Evolutionary conservation across 1,140 invertebrate species (phyloP), one percentile per base, ranked within the genome.

Genomic region (Leptonema lineaticorne): DNA sequence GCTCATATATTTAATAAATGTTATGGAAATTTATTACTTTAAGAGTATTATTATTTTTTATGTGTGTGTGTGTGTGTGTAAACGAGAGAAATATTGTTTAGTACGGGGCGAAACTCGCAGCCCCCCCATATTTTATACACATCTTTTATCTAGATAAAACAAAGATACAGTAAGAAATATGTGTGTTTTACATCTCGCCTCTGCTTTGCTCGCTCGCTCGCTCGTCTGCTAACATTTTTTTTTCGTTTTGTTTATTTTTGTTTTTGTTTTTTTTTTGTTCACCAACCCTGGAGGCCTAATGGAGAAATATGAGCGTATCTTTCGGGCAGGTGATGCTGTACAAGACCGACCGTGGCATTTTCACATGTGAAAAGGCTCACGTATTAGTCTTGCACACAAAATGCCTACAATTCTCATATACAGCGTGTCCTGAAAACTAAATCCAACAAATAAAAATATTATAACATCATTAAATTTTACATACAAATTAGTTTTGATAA

Each of bases 101-200:
- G 24, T 7, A 24, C 50, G 50, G 50, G 57, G 59, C 30, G 6
- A 27, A 26, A 28, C 37, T 11, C 33, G 59, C 8, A 24, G 26
- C 26, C 28, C 30, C 16, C 6, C 46, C 30, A 33, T 60, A 33
- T 45, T 45, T 27, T 26, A 33, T 37, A 62, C 30, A 33, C 59
- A 62, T 62, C 37, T 62, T 45, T 62, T 62, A 62, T 62, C 59
- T 45, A 62, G 59, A 62, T 62, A 62, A 62, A 62, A 62, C 59
- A 62, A 45, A 62, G 59, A 62, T 62, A 62, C 59, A 45, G 59
- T 62, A 24, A 45, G 59, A 62, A 37, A 62, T 62, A 62, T 62
- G 37, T 62, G 59, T 45, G 37, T 62, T 62, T 62, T 62, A 62
- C 59, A 62, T 62, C 59, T 62, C 59, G 45, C 59, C 59, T 62